Evolutionary conservation across 2,797 vertebrate genomes (phyloP).

Genomic region (Hoplostethus mediterraneus): DNA sequence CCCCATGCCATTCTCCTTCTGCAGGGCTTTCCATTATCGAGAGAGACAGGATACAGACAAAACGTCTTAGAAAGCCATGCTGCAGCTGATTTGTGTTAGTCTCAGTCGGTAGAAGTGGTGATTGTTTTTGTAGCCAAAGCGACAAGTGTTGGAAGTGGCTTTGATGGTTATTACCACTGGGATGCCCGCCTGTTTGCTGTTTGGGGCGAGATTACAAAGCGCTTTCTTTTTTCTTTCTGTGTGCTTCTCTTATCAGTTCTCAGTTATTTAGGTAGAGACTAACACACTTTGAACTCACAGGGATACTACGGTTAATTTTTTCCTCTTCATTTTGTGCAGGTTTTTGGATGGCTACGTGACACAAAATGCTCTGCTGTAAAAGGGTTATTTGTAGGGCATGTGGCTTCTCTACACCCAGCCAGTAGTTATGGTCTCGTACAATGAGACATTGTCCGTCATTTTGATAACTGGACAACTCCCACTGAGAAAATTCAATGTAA

Average conservation of each 20-base stretch:
- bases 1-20: constrained; percentile 9
- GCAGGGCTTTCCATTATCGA: constrained; percentile 1
- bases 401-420: too few relatives aligned
- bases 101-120: constrained; percentile 7
- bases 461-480: constrained; percentile 46
- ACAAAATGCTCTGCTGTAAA: not conserved
- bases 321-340: constrained; percentile 23
- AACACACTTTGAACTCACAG: not conserved
- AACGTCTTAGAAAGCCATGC: constrained; percentile 27
- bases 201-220: too few relatives aligned
- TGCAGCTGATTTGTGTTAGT: constrained; percentile 18
- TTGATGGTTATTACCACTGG: not conserved
- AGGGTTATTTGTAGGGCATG: too few relatives aligned
- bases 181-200: too few relatives aligned
- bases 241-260: too few relatives aligned
- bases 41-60: constrained; percentile 10
- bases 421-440: constrained; percentile 23
- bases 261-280: too few relatives aligned
- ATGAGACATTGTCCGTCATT: constrained; percentile 59
- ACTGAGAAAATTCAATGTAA: constrained; percentile 42
- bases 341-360: not conserved
- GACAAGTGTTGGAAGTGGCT: not conserved
- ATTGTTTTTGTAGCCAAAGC: constrained; percentile 11
- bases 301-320: not conserved
- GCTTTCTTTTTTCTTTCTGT: too few relatives aligned